Conservation (phyloP, 92 coral and sea anemone species). For the Micromussa lordhowensis region DNA sequence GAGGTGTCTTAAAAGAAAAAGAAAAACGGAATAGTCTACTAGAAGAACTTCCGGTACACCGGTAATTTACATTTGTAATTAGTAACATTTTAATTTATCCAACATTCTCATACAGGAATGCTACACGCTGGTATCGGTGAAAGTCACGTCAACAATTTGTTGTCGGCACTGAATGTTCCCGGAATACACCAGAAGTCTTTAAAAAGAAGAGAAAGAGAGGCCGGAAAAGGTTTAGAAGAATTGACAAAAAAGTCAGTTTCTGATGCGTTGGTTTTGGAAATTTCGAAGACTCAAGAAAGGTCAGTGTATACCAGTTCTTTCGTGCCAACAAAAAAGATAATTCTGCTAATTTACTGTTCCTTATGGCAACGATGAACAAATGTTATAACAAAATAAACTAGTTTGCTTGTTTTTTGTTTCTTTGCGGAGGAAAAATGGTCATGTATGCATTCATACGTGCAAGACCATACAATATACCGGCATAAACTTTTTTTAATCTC, state of each 20-base stretch:
- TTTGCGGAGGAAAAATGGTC: too few relatives aligned
- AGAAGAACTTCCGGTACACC: too few relatives aligned
- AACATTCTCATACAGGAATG: neutral
- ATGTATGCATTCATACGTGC: too few relatives aligned
- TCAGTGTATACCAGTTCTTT: neutral
- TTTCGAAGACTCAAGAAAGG: too few relatives aligned
- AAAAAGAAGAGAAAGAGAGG: slow-evolving; percentile 39
- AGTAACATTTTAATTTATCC: neutral
- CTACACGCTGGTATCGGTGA: slow-evolving; percentile 63
- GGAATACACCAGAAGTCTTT: slow-evolving; percentile 8
- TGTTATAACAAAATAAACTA: slow-evolving; percentile 25
- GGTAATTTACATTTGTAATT: neutral
- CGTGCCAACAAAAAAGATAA: too few relatives aligned
- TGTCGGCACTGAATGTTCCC: slow-evolving; percentile 49
- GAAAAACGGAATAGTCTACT: too few relatives aligned
- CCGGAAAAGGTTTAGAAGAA: slow-evolving; percentile 27
- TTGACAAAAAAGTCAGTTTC: slow-evolving; percentile 10
- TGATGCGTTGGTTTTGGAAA: neutral
- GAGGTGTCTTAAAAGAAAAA: too few relatives aligned
- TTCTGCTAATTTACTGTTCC: neutral
- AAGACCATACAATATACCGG: neutral
- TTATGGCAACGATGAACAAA: slow-evolving; percentile 10
- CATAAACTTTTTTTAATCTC: slow-evolving; percentile 29
- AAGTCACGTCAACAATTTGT: slow-evolving; percentile 43
- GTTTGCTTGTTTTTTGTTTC: slow-evolving; percentile 11